These are phyloP conservation scores for Dromiciops gliroides DNA, from an alignment of 2,113 vertebrate species.

Conservation along the genomic window DNA sequence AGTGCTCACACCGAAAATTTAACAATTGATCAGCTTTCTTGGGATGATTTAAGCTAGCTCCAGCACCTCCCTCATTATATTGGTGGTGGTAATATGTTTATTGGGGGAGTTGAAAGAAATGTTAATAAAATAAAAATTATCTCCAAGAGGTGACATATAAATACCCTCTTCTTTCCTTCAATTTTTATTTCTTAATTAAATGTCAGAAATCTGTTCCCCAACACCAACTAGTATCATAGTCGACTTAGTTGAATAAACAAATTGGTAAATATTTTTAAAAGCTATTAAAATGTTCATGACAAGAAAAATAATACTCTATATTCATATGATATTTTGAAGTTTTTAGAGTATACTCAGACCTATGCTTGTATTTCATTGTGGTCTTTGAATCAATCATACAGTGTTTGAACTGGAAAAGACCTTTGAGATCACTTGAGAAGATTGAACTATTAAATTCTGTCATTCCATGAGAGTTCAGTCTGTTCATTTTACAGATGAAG, in stretches of 20 bases:
- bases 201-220: not conserved
- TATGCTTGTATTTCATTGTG: not conserved
- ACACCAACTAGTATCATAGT: not conserved
- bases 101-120: not conserved
- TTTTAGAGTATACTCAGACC: not conserved
- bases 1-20: not conserved
- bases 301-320: not conserved
- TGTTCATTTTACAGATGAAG: not conserved
- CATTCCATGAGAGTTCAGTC: not conserved
- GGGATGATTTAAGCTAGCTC: not conserved
- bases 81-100: not conserved
- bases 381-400: not conserved
- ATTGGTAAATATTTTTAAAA: not conserved
- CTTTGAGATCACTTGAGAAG: not conserved
- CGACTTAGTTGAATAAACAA: not conserved
- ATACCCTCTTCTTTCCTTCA: not conserved
- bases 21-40: not conserved
- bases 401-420: not conserved
- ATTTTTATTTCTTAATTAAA: not conserved
- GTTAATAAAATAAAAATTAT: not conserved
- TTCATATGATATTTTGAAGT: not conserved
- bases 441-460: not conserved
- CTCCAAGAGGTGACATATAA: not conserved
- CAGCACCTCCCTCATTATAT: not conserved
- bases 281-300: not conserved